Evolutionary conservation across 2,888 invertebrate species (phyloP).

Genomic region (Parnassius smintheus): DNA sequence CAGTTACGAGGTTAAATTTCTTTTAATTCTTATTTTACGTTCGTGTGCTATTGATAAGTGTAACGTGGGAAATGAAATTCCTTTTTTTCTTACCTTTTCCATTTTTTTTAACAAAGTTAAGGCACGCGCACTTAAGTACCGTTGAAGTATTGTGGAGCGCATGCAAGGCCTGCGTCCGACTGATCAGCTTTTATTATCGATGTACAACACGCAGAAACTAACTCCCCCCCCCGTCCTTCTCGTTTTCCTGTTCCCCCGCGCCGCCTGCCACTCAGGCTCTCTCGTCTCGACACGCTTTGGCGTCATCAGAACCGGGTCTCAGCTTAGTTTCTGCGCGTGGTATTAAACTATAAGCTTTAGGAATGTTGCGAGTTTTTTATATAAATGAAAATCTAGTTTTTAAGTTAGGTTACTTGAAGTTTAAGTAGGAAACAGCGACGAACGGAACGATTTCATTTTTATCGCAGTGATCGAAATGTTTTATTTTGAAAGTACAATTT

Average conservation of each 20-base stretch:
- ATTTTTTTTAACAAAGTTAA: not conserved
- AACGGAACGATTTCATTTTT: constrained; percentile 27
- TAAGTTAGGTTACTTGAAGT: constrained; percentile 46
- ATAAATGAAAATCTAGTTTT: constrained; percentile 42
- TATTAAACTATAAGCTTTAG: constrained; percentile 44
- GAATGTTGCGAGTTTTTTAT: constrained; percentile 56
- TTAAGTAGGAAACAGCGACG: constrained; percentile 29
- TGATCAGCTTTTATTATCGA: constrained; percentile 60
- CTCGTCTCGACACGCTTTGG: too few relatives aligned
- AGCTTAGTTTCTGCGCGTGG: too few relatives aligned
- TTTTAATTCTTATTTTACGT: too few relatives aligned
- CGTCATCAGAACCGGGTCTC: too few relatives aligned
- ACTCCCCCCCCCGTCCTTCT: too few relatives aligned
- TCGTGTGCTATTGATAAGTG: too few relatives aligned
- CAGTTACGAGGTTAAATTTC: too few relatives aligned
- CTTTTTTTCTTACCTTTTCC: too few relatives aligned
- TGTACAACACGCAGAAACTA: constrained; percentile 17
- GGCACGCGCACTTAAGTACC: not conserved
- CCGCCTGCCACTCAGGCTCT: too few relatives aligned
- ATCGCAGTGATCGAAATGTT: not conserved
- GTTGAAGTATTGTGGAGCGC: constrained; percentile 32
- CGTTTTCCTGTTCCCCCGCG: too few relatives aligned
- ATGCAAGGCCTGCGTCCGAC: constrained; percentile 57
- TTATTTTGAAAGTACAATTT: too few relatives aligned
- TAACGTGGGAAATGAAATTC: too few relatives aligned